Conservation (phyloP, 1,140 invertebrate genomes). For the Stegodyphus mimosarum region DNA sequence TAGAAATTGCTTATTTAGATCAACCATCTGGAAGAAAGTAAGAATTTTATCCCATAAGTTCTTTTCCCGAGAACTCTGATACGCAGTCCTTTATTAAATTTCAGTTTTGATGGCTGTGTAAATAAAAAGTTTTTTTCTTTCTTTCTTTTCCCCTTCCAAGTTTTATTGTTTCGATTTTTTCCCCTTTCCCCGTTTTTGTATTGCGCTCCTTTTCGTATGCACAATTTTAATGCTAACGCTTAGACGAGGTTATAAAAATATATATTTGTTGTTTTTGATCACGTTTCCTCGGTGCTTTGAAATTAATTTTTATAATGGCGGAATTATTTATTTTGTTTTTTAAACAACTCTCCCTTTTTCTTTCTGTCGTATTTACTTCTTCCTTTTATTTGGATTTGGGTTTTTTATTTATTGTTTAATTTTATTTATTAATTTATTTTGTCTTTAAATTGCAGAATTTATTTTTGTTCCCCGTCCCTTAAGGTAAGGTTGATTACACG, state of each 20-base stretch:
- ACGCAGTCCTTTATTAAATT: constrained; percentile 54
- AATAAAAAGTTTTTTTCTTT: constrained; percentile 29
- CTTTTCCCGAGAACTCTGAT: constrained; percentile 6
- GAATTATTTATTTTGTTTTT: constrained; percentile 51
- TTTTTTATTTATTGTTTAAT: background rate
- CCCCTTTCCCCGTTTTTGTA: constrained; percentile 30
- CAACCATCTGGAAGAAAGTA: constrained; percentile 50
- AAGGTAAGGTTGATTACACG: too few relatives aligned
- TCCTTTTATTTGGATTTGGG: constrained; percentile 1
- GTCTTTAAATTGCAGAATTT: constrained; percentile 4
- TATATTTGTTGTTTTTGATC: constrained; percentile 43
- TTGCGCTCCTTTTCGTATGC: background rate
- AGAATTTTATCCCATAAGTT: constrained; percentile 58
- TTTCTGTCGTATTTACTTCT: background rate
- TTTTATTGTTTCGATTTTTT: background rate
- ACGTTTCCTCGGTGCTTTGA: constrained; percentile 24
- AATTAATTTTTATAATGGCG: constrained; percentile 58
- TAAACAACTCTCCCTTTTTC: constrained; percentile 10
- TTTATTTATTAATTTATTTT: constrained; percentile 13
- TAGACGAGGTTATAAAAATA: constrained; percentile 21
- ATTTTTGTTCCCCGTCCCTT: too few relatives aligned
- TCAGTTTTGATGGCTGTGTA: constrained; percentile 57
- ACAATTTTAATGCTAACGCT: background rate
- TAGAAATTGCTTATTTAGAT: constrained; percentile 59
- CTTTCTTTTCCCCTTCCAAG: background rate